Conservation (phyloP, 2,113 vertebrate genomes). For the Variabilichromis moorii region DNA sequence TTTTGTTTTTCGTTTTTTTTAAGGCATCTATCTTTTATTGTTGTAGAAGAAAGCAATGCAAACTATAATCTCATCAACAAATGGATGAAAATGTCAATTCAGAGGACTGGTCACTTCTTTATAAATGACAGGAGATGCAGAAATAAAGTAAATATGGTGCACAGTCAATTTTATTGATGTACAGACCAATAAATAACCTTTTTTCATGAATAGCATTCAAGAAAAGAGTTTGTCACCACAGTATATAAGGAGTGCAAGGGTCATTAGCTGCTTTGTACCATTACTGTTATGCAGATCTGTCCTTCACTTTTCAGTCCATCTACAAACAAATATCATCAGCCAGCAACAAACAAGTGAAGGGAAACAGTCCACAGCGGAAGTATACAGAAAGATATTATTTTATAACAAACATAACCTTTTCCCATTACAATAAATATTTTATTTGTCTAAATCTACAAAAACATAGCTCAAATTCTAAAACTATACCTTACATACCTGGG, state of each 20-base stretch:
- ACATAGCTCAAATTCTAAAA: conserved; percentile 38
- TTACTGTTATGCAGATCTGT: conserved; percentile 4
- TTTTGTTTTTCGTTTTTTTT: background rate
- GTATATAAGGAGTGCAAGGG: conserved; percentile 41
- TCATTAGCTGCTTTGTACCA: conserved; percentile 30
- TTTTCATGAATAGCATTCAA: conserved; percentile 75
- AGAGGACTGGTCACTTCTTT: background rate
- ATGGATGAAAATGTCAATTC: background rate
- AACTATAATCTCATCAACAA: background rate
- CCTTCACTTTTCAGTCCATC: background rate
- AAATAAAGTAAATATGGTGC: conserved; percentile 62
- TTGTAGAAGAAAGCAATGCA: background rate
- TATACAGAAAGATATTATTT: conserved; percentile 72
- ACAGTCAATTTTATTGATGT: conserved; percentile 88
- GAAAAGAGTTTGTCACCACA: conserved; percentile 38
- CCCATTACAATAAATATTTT: conserved; percentile 67
- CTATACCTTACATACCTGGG: conserved; percentile 36
- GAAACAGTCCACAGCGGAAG: conserved; percentile 75
- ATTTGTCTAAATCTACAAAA: conserved; percentile 54
- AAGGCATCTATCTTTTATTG: background rate
- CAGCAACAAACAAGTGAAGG: conserved; percentile 37
- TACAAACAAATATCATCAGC: conserved; percentile 7
- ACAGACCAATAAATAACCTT: conserved; percentile 72
- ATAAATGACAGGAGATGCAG: background rate
- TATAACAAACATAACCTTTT: conserved; percentile 34